Conservation (phyloP, 2,797 vertebrate genomes). For the Pangasius mekongensis region DNA sequence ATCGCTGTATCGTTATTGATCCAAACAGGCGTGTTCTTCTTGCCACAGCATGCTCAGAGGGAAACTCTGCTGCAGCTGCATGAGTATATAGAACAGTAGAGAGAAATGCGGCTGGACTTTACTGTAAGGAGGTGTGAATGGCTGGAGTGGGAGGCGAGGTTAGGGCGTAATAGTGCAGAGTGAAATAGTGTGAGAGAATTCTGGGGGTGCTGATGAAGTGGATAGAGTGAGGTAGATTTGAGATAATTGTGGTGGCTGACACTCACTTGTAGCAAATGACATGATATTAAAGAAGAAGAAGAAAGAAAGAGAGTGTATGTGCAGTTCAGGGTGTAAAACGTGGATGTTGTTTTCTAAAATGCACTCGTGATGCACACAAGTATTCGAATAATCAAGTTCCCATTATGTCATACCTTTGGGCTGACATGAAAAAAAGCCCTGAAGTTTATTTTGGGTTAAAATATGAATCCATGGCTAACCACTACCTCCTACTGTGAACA, state of each 20-base stretch:
- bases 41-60: conserved; percentile 38
- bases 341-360: background rate
- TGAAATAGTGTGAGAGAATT: background rate
- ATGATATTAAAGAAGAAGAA: background rate
- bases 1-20: conserved; percentile 69
- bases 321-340: background rate
- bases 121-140: conserved; percentile 27
- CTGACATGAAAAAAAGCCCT: background rate
- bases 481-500: background rate
- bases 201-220: background rate
- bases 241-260: conserved; percentile 10
- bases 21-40: conserved; percentile 46
- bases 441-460: background rate
- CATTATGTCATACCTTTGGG: background rate
- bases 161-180: conserved; percentile 30
- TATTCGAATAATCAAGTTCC: background rate
- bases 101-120: background rate
- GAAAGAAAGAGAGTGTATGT: background rate
- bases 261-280: conserved; percentile 4
- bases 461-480: background rate
- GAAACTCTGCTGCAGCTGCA: conserved; percentile 27
- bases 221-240: background rate
- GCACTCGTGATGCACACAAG: background rate
- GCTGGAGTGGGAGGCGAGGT: conserved; percentile 10
- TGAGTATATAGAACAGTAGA: conserved; percentile 24